Evolutionary conservation across 1,140 invertebrate genomes (phyloP), one percentile per base, ranked within the genome.

Genomic region (Euura lappo): DNA sequence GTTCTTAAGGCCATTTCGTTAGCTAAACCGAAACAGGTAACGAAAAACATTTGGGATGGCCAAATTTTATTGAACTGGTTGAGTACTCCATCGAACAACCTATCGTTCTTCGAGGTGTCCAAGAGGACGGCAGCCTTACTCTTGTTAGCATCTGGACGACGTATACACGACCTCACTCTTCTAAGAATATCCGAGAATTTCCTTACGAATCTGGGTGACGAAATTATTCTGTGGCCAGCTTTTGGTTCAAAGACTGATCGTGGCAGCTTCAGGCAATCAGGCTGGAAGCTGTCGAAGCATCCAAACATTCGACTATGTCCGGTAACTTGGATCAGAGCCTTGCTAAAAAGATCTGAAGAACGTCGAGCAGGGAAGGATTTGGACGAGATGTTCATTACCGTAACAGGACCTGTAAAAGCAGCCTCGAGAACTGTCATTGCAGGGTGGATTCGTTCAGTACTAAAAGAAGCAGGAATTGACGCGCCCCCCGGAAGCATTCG

Each of bases 241-340:
- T 83, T 81, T 78, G 80, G 80, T 1, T 84, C 78, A n/a, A 83
- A 84, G 65, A 83, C 81, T 13, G 81, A 82, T 70, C 69, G 74
- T 3, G 45, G 67, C 2, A 65, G 65, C 47, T 75, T 72, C 66
- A 68, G 75, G 44, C 77, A 77, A 68, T 78, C 75, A 45, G 77
- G 74, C 0, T 77, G 73, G 71, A 72, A 72, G 67, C 44, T 75
- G 46, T 73, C 71, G 4, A 73, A 47, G 28, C 71, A 75, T 43
- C 7, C 11, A n/a, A 75, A 73, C 44, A 68, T 71, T 3, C 71
- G 74, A 71, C 7, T 75, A 2, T 75, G 74, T 45, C 74, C 74
- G 4, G 68, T 75, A 2, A 75, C 74, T 4, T 73, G 68, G 71
- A 67, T 75, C 46, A 68, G 74, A 71, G 71, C 65, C 0, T 64